Evolutionary conservation across 1,140 invertebrate species (phyloP), one percentile per base, ranked within the genome.

Genomic region (Cephus cinctus): DNA sequence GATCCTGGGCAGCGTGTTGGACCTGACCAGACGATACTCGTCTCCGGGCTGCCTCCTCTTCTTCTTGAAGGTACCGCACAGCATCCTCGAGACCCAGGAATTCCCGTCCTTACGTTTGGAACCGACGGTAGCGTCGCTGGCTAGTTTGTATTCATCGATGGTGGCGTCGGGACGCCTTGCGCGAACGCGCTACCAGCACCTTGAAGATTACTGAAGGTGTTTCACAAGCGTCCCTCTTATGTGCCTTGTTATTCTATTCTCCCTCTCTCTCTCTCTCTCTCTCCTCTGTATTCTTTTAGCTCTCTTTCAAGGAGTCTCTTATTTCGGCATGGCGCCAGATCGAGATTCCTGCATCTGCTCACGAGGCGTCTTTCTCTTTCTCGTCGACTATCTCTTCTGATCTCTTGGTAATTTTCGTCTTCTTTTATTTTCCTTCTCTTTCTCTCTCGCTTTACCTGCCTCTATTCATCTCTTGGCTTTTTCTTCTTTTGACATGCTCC

Each of bases 321-420:
- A 35, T 51, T 63, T 53, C 52, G 30, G 23, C 50, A 52, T 59
- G 71, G 69, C 71, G 69, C 69, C 69, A 66, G 67, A 56, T 48
- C 52, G 50, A 53, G 57, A 74, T 72, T 72, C 69, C 68, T 72
- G 69, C 68, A 69, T 72, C 68, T 71, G 67, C 63, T 74, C 70
- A 66, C 50, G 44, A n/a, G 25, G 6, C n/a, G n/a, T 27, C 25
- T n/a, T 27, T 27, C 25, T n/a, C 25, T 27, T n/a, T 6, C 25
- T 27, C 25, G n/a, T n/a, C n/a, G n/a, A n/a, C n/a, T n/a, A n/a
- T n/a, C n/a, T n/a, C 25, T 27, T 27, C 25, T 27, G 25, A 27
- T 27, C 6, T 27, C 25, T n/a, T n/a, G n/a, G 25, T n/a, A n/a
- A 27, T n/a, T n/a, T 27, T 27, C 25, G 25, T 27, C 25, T 27